Evolutionary conservation across 1,140 invertebrate genomes (phyloP), one percentile per base, ranked within the genome.

Genomic region (Cheumatopsyche charites): DNA sequence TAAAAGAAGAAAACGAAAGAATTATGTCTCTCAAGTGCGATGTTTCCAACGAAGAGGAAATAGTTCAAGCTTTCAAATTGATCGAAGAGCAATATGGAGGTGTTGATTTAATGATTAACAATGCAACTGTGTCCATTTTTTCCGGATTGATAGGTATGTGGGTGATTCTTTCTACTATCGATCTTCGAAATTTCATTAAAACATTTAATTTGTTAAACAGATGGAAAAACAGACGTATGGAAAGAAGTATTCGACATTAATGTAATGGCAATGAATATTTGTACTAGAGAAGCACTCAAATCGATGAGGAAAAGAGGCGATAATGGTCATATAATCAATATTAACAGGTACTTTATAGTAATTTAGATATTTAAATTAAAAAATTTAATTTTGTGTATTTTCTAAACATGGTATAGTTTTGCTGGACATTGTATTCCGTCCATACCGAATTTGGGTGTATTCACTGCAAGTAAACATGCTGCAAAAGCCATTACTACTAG

Each of bases 291-390:
- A 75, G 86, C 88, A 0, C 80, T 92, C 13, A 84, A 86, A 15
- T 88, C 87, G 0, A 93, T 94, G 91, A 84, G 79, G 29, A 85
- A 87, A 72, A 82, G 86, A 0, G 83, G 83, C 0, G 83, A 88
- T 4, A 81, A 87, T 71, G 92, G 92, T 0, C 90, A 93, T 70
- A 88, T 94, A 26, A 83, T 94, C 29, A 87, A 91, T 62, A 85
- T 94, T 1, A 92, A 90, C 79, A 92, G 88, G 88, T 89, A 23
- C 1, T 21, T n/a, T n/a, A n/a, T n/a, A n/a, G n/a, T 1, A 55
- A 15, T 19, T 55, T 19, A 11, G 21, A 55, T 5, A 55, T 19
- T 21, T 21, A 21, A 55, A 55, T 11, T 55, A 55, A 19, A 55
- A 23, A 55, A 55, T 23, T 49, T 29, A 29, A 62, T 62, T 26